A percentile compares a stretch with the other conserved stretches of the same genome.
Evolutionary conservation across 2,113 vertebrate species (phyloP).

Genomic region (Thryonomys swinderianus): DNA sequence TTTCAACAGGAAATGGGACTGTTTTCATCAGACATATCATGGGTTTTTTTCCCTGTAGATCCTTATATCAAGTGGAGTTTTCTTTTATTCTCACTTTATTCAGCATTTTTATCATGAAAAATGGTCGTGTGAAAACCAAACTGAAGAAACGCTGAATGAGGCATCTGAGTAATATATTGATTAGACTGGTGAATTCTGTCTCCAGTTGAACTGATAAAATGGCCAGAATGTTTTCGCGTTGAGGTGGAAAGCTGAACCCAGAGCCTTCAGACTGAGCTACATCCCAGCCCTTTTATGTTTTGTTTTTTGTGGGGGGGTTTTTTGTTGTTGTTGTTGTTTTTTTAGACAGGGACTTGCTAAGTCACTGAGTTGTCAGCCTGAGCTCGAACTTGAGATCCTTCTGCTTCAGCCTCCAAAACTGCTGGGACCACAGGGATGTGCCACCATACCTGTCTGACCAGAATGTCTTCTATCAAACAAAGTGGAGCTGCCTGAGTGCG

Average conservation of each 20-base stretch:
- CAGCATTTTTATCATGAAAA: background rate
- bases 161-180: background rate
- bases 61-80: background rate
- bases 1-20: background rate
- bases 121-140: background rate
- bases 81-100: background rate
- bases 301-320: too few species aligned
- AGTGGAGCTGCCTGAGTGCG: slow-evolving; percentile 87
- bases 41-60: too few species aligned
- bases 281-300: background rate
- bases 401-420: background rate
- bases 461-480: slow-evolving; percentile 80
- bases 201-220: slow-evolving; percentile 65
- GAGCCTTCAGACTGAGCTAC: background rate
- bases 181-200: slow-evolving; percentile 79
- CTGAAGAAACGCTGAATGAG: background rate
- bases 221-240: background rate
- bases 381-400: background rate
- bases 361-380: background rate
- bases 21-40: background rate
- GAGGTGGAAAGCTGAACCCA: background rate
- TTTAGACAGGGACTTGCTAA: background rate
- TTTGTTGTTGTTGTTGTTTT: too few species aligned
- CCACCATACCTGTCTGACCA: background rate
- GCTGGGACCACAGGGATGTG: background rate